A percentile compares a stretch with the other conserved stretches of the same genome.
phyloP scores from a whole-genome alignment of 2,113 vertebrate genomes.

The Gnathochromis pfefferi region DNA sequence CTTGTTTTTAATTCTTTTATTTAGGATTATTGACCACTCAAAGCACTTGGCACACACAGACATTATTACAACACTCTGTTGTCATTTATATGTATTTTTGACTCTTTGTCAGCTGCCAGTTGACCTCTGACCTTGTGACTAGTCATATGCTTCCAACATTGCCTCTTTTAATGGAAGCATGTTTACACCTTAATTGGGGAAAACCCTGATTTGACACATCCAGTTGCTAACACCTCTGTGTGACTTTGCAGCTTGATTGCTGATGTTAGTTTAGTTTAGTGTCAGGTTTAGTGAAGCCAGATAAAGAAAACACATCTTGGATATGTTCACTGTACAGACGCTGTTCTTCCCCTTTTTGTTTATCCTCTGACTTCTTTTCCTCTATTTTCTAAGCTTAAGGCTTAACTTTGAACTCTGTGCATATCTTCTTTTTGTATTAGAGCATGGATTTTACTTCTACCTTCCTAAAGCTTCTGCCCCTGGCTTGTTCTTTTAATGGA shows the following conservation, averaged over 20 bases:
- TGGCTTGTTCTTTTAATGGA: neutral
- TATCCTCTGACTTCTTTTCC: neutral
- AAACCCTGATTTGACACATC: neutral
- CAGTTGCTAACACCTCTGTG: neutral
- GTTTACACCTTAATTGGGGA: neutral
- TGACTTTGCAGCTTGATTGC: neutral
- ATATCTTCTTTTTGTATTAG: neutral
- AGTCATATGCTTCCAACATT: neutral
- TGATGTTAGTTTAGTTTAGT: neutral
- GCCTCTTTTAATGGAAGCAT: neutral
- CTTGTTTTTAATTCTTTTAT: neutral
- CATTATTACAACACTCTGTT: neutral
- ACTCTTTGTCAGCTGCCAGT: neutral
- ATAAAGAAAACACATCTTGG: neutral
- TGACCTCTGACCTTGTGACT: neutral
- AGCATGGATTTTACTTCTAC: neutral
- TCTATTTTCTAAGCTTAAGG: neutral
- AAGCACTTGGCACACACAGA: neutral
- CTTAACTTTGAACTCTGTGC: neutral
- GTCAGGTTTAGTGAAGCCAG: neutral
- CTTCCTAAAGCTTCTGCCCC: neutral
- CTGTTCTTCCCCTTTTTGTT: neutral
- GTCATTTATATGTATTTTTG: neutral
- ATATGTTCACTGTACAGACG: neutral
- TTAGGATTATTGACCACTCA: neutral